Evolutionary conservation across 2,888 invertebrate genomes (phyloP).

Genomic region (Sipunculus nudus): DNA sequence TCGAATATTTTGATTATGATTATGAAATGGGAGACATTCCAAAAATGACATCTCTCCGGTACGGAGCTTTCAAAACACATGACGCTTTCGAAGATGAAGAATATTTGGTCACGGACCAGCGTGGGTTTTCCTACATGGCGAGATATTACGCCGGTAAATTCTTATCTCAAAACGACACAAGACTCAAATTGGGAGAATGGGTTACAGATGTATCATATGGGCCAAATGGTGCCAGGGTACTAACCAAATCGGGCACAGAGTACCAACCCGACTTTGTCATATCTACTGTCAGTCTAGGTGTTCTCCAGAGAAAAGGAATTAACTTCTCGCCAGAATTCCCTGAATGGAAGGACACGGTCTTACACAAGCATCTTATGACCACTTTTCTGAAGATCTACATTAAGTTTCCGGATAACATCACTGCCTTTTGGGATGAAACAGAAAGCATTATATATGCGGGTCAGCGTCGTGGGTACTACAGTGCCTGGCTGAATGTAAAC

Average conservation of each 20-base stretch:
- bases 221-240: constrained; percentile 13
- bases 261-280: constrained; percentile 31
- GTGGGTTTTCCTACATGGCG: background rate
- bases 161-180: background rate
- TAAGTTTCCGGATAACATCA: constrained; percentile 8
- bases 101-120: no score
- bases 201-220: background rate
- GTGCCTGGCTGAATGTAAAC: constrained; percentile 28
- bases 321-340: constrained; percentile 31
- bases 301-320: constrained; percentile 29
- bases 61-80: no score
- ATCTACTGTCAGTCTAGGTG: constrained; percentile 37
- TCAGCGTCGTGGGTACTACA: constrained; percentile 13
- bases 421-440: constrained; percentile 29
- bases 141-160: background rate
- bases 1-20: no score
- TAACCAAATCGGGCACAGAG: constrained; percentile 15
- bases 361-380: constrained; percentile 25
- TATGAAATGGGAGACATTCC: no score
- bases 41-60: no score
- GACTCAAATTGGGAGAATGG: background rate
- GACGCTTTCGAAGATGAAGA: no score
- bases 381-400: constrained; percentile 28
- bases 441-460: constrained; percentile 26
- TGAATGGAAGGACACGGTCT: constrained; percentile 22